Conservation (phyloP, 2,113 vertebrate genomes). For the Strix aluco region DNA sequence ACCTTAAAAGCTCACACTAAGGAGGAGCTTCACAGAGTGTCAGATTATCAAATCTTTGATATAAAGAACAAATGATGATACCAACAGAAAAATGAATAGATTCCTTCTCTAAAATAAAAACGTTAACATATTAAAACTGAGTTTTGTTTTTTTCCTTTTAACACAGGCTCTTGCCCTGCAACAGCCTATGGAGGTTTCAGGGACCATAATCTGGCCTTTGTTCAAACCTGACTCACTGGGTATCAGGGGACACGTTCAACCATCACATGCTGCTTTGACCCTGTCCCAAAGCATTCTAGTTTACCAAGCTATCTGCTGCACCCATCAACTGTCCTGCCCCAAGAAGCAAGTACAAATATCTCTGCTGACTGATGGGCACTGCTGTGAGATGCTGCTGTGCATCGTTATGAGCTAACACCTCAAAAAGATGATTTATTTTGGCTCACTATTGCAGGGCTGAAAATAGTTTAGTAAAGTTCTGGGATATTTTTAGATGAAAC, state of each 20-base stretch:
- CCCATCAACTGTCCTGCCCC: background rate
- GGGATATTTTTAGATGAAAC: conserved; percentile 45
- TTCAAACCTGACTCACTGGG: background rate
- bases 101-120: background rate
- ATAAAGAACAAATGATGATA: background rate
- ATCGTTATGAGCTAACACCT: background rate
- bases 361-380: conserved; percentile 22
- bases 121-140: background rate
- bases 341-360: background rate
- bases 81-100: background rate
- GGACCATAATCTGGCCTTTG: background rate
- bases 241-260: background rate
- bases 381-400: conserved; percentile 1
- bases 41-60: background rate
- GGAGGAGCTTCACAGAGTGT: background rate
- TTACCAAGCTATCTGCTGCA: background rate
- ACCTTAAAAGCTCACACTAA: background rate
- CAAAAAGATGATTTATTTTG: conserved; percentile 1
- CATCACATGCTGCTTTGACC: background rate
- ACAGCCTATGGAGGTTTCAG: background rate
- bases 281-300: background rate
- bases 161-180: background rate
- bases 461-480: conserved; percentile 17
- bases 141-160: background rate
- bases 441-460: background rate